These are phyloP conservation scores for Sanderia malayensis DNA, from an alignment of 30 jellyfish, hydroid and myxozoan species.

Conservation along the genomic window DNA sequence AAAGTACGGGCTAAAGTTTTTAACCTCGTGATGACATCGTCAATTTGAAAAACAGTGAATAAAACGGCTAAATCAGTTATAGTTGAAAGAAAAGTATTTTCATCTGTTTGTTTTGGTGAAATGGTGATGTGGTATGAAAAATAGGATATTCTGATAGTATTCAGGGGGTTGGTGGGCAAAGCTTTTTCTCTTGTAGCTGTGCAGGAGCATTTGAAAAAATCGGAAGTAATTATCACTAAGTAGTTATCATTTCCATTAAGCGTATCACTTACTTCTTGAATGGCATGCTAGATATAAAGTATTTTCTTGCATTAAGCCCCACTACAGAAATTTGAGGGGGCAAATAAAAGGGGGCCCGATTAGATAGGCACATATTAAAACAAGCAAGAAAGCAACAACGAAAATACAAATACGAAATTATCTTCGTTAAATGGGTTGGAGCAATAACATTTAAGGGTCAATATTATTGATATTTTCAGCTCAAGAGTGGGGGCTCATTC, in stretches of 20 bases:
- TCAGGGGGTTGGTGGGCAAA: neutral
- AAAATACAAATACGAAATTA: neutral
- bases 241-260: too few species aligned
- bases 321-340: too few species aligned
- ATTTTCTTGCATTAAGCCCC: too few species aligned
- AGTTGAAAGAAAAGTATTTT: neutral
- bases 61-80: neutral
- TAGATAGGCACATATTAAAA: too few species aligned
- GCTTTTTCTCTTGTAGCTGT: neutral
- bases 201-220: slow-evolving; percentile 2
- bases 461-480: too few species aligned
- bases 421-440: neutral
- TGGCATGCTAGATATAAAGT: too few species aligned
- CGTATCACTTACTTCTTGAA: too few species aligned
- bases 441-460: too few species aligned
- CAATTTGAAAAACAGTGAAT: neutral
- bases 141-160: neutral
- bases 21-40: neutral
- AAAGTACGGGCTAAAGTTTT: neutral
- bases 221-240: neutral
- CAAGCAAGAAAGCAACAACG: neutral
- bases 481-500: neutral
- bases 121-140: neutral
- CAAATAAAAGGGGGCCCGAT: too few species aligned
- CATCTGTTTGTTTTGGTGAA: neutral